These are phyloP conservation scores for Cheilosia scutellata DNA, from an alignment of 2,888 invertebrate species.

Conservation along the genomic window DNA sequence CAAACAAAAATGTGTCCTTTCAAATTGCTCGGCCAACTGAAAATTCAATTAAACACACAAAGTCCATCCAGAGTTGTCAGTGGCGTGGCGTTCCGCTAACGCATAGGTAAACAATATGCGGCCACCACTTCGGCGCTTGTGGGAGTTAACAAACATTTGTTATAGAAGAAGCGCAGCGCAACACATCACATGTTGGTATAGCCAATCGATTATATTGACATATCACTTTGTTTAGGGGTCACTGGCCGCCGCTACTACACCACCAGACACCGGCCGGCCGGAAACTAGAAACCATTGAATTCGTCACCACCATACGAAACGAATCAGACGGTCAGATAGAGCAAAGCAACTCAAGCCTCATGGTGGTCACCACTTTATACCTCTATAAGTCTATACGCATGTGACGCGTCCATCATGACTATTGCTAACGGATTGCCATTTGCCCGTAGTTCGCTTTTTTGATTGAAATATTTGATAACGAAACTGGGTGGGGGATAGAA, in stretches of 20 bases:
- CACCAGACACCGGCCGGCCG: no score
- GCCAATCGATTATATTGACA: constrained; percentile 11
- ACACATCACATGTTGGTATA: neutral
- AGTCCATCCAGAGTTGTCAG: neutral
- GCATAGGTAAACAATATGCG: constrained; percentile 2
- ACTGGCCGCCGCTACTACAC: neutral
- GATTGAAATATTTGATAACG: constrained; percentile 5
- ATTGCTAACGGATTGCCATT: no score
- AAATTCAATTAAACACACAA: constrained; percentile 13
- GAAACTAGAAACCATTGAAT: no score
- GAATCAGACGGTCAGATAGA: no score
- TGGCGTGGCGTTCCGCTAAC: neutral
- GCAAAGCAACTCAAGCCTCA: no score
- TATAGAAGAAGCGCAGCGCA: neutral
- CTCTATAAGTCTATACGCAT: no score
- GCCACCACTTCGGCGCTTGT: neutral
- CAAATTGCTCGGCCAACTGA: neutral
- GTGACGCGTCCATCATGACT: no score
- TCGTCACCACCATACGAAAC: no score
- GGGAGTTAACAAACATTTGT: neutral
- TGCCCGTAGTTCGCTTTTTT: neutral
- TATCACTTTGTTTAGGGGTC: neutral
- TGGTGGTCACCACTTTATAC: no score
- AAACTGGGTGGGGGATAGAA: neutral
- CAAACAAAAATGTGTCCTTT: no score